Percentiles rank a stretch among this genome's conserved stretches.
Evolutionary conservation across 1,140 invertebrate genomes (phyloP).

Genomic region (Drosophila pachea): DNA sequence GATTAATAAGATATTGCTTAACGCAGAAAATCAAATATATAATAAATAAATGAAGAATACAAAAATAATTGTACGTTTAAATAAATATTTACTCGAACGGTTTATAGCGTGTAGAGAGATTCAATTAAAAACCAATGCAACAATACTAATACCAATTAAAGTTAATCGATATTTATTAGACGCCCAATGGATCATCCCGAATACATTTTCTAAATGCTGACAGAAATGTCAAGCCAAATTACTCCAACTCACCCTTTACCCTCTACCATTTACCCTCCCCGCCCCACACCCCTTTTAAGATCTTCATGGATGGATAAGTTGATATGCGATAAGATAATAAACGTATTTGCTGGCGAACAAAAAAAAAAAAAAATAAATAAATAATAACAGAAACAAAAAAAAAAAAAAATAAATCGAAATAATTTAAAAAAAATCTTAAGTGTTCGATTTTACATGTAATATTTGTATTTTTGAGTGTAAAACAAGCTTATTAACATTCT

Average conservation of each 20-base stretch:
- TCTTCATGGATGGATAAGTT: constrained; percentile 1
- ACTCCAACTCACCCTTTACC: not conserved
- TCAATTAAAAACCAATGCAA: constrained; percentile 32
- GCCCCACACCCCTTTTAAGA: not conserved
- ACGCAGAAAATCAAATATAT: not conserved
- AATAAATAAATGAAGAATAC: constrained; percentile 27
- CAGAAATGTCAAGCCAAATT: not conserved
- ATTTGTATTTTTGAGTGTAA: constrained; percentile 44
- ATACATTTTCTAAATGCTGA: not conserved
- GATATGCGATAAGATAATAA: not conserved
- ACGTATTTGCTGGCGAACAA: not conserved
- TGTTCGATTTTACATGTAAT: constrained; percentile 33
- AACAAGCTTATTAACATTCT: constrained; percentile 30
- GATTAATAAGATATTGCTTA: constrained; percentile 13
- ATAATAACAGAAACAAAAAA: constrained; percentile 2
- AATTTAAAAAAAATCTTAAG: constrained; percentile 17
- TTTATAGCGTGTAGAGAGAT: constrained; percentile 38
- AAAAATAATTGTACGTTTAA: constrained; percentile 14
- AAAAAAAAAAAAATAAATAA: not conserved
- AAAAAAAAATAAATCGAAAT: not conserved
- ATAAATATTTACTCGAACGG: constrained; percentile 25
- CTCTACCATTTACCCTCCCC: too few species aligned
- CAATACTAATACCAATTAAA: constrained; percentile 33
- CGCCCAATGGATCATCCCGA: too few species aligned
- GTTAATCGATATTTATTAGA: not conserved